Evolutionary conservation across 2,113 vertebrate genomes (phyloP).

Genomic region (Ginglymostoma cirratum): DNA sequence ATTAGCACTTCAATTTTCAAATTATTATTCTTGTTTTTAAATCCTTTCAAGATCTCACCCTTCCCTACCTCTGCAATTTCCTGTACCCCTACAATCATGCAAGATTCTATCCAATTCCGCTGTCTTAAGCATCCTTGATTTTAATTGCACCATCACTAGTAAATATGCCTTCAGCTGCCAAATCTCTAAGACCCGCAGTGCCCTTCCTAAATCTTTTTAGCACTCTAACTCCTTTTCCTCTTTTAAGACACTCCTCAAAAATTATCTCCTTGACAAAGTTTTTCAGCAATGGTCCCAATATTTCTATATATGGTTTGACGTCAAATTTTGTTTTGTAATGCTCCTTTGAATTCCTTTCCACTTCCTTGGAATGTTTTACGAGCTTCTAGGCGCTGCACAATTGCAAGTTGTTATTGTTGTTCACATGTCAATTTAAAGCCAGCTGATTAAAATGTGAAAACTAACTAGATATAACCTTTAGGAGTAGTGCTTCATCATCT

Average conservation of each 20-base stretch:
- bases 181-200: neutral
- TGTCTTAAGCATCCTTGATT: too few species aligned
- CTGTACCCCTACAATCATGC: too few species aligned
- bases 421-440: constrained; percentile 38
- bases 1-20: too few species aligned
- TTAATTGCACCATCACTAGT: too few species aligned
- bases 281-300: neutral
- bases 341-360: neutral
- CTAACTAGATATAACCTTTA: constrained; percentile 61
- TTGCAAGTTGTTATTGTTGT: neutral
- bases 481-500: constrained; percentile 80
- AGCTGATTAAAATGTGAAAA: constrained; percentile 51
- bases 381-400: neutral
- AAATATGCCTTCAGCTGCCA: too few species aligned
- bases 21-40: too few species aligned
- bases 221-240: neutral
- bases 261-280: neutral
- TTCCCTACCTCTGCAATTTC: too few species aligned
- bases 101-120: too few species aligned
- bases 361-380: neutral
- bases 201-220: neutral
- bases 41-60: too few species aligned
- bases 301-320: neutral
- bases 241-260: neutral
- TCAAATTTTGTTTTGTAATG: neutral